Percentiles rank a stretch among this genome's conserved stretches.
Evolutionary conservation across 2,888 invertebrate genomes (phyloP).

Genomic region (Nephrotoma appendiculata): DNA sequence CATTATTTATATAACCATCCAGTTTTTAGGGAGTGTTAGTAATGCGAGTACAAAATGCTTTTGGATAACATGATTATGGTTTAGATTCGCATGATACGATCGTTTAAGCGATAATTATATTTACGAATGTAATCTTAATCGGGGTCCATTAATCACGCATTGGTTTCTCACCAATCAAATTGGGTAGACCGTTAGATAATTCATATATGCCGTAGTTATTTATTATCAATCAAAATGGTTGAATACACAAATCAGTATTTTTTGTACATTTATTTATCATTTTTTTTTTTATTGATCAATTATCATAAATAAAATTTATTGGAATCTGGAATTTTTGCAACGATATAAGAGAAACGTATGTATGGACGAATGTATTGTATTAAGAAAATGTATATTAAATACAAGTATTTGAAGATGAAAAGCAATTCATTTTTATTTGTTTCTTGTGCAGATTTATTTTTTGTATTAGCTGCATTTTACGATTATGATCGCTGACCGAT

Average conservation of each 20-base stretch:
- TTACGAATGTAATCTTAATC: background rate
- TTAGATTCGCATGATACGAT: background rate
- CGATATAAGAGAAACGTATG: background rate
- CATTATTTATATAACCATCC: background rate
- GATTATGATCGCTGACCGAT: background rate
- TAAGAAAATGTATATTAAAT: background rate
- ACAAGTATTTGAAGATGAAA: background rate
- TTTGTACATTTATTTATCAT: background rate
- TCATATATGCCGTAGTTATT: background rate
- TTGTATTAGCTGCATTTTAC: background rate
- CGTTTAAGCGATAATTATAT: background rate
- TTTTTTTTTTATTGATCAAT: background rate
- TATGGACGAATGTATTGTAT: background rate
- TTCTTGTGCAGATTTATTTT: background rate
- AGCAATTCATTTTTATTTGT: background rate
- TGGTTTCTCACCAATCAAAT: background rate
- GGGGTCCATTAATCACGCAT: background rate
- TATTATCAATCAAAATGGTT: background rate
- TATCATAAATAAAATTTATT: background rate
- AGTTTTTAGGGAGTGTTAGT: background rate
- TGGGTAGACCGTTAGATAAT: background rate
- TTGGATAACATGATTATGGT: background rate
- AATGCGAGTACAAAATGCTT: background rate
- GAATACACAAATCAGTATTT: background rate
- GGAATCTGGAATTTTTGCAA: background rate